These are phyloP conservation scores for Austrofundulus limnaeus DNA, from an alignment of 2,113 vertebrate genomes.

Conservation along the genomic window DNA sequence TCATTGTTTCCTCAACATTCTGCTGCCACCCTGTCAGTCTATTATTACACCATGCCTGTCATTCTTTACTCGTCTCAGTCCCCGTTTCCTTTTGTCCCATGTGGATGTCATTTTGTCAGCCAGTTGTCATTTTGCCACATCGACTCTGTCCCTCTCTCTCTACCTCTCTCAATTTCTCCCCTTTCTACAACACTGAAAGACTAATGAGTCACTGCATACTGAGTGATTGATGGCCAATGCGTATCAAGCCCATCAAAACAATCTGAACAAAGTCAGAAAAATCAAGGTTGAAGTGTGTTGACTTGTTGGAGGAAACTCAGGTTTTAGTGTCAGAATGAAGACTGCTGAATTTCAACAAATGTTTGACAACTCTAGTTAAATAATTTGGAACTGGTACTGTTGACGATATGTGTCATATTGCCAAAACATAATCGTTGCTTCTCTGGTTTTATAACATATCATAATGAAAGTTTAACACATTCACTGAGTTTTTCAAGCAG, in stretches of 20 bases:
- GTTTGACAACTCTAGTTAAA: background rate
- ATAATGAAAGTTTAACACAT: too few species aligned
- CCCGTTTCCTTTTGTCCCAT: constrained; percentile 33
- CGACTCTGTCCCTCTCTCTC: background rate
- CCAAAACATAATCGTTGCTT: background rate
- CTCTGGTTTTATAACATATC: background rate
- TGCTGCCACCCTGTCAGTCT: constrained; percentile 43
- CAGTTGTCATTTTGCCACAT: constrained; percentile 45
- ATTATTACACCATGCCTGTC: constrained; percentile 46
- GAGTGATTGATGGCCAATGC: constrained; percentile 22
- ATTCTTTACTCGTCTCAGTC: constrained; percentile 47
- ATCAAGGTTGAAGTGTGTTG: background rate
- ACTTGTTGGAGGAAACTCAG: background rate
- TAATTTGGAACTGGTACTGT: background rate
- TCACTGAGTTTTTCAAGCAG: background rate
- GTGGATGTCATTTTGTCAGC: constrained; percentile 62
- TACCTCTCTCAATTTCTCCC: constrained; percentile 1
- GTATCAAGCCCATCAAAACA: background rate
- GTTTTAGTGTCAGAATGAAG: background rate
- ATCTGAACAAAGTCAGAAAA: background rate
- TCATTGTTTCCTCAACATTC: constrained; percentile 43
- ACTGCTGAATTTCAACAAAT: background rate
- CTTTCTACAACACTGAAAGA: constrained; percentile 37
- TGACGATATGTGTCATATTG: background rate
- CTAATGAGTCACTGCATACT: constrained; percentile 51